These are phyloP conservation scores for Tromatobia lineatoria DNA, from an alignment of 2,888 invertebrate species.

Conservation along the genomic window DNA sequence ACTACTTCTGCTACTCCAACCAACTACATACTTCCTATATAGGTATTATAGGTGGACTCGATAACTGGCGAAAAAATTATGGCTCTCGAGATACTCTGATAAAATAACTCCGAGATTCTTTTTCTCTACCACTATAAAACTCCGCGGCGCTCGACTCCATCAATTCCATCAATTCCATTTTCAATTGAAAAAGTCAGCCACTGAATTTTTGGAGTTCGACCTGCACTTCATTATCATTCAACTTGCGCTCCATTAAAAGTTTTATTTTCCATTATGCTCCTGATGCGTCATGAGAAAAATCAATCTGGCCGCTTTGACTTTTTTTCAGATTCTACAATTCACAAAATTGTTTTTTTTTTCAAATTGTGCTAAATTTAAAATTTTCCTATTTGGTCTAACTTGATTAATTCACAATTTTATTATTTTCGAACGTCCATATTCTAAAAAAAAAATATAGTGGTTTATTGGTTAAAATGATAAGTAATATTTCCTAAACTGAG, in stretches of 20 bases:
- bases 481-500: no score
- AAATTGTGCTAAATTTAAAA: no score
- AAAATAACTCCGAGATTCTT: constrained; percentile 50
- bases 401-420: no score
- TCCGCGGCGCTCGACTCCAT: constrained; percentile 15
- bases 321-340: no score
- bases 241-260: neutral
- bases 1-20: constrained; percentile 35
- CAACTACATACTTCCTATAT: constrained; percentile 43
- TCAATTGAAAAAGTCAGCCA: constrained; percentile 35
- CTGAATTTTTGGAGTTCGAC: constrained; percentile 43
- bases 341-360: no score
- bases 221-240: constrained; percentile 43
- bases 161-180: constrained; percentile 56
- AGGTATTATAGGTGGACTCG: constrained; percentile 41
- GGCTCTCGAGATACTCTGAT: constrained; percentile 46
- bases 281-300: no score
- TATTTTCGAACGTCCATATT: no score
- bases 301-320: no score
- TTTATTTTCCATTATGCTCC: neutral
- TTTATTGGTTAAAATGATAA: no score
- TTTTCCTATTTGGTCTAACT: no score
- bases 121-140: constrained; percentile 25
- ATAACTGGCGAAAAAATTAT: constrained; percentile 62
- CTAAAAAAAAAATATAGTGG: no score